Evolutionary conservation across 2,113 vertebrate genomes (phyloP).

Genomic region (Raja brachyura): DNA sequence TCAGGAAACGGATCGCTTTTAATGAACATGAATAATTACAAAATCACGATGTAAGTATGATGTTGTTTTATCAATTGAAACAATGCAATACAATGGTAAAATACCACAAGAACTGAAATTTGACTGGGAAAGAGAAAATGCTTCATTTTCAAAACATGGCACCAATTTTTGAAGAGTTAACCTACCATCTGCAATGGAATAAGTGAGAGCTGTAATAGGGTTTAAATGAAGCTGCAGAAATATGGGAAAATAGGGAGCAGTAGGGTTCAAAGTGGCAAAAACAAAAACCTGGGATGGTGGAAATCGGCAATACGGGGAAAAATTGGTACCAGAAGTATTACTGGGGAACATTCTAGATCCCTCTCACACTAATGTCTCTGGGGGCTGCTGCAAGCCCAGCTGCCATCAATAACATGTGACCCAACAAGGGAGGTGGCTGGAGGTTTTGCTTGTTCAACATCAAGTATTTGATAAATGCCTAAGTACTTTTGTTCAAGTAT

Average conservation of each 20-base stretch:
- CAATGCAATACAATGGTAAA: neutral
- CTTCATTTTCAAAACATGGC: neutral
- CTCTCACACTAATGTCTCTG: too few relatives aligned
- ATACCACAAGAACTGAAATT: neutral
- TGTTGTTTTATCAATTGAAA: slow-evolving; percentile 2
- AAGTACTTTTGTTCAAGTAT: too few relatives aligned
- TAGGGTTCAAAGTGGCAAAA: neutral
- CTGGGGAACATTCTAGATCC: too few relatives aligned
- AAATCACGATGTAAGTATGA: neutral
- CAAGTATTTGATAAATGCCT: too few relatives aligned
- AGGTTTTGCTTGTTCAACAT: too few relatives aligned
- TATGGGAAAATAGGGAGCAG: too few relatives aligned
- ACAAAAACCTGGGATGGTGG: neutral
- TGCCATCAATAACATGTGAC: too few relatives aligned
- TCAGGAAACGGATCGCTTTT: neutral
- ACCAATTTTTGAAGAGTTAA: neutral
- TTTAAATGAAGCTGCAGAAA: neutral
- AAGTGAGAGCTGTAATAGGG: neutral
- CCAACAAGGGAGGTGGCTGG: too few relatives aligned
- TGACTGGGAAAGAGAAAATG: neutral
- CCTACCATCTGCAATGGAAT: neutral
- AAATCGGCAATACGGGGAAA: neutral
- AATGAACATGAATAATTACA: neutral
- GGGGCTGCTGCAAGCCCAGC: too few relatives aligned
- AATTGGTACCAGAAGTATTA: too few relatives aligned